These are phyloP conservation scores for Coelinius sp. DNA, from an alignment of 2,888 invertebrate genomes.

Conservation along the genomic window DNA sequence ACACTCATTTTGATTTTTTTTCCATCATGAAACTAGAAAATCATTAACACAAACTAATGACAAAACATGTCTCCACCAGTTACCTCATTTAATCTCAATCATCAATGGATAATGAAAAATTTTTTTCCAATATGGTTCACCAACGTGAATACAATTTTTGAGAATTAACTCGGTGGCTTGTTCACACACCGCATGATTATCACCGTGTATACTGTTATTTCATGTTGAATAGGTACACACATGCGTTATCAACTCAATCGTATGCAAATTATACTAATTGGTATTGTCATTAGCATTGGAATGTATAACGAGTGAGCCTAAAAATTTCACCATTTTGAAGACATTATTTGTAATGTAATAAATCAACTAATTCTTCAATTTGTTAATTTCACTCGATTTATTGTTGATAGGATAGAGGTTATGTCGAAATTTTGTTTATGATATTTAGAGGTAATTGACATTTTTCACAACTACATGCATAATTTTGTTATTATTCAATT, in stretches of 20 bases:
- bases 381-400: not conserved
- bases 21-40: not conserved
- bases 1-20: constrained; percentile 5
- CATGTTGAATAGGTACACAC: not conserved
- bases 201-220: constrained; percentile 3
- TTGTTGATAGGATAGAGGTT: not conserved
- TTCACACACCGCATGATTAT: constrained; percentile 17
- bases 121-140: not conserved
- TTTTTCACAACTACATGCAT: not conserved
- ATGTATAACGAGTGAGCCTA: not conserved
- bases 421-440: not conserved
- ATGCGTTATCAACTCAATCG: constrained; percentile 4
- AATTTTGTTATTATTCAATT: not conserved
- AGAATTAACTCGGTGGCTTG: not conserved
- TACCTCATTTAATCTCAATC: not conserved
- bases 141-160: not conserved
- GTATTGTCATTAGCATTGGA: constrained; percentile 14
- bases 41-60: not conserved
- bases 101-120: not conserved
- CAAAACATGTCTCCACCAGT: not conserved
- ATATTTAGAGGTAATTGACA: not conserved
- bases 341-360: constrained; percentile 9
- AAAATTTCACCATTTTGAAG: not conserved
- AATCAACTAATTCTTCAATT: constrained; percentile 13
- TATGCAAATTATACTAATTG: constrained; percentile 25